A percentile compares a stretch with the other conserved stretches of the same genome.
phyloP scores from a whole-genome alignment of 2,888 invertebrate genomes.

The Apotomis turbidana region DNA sequence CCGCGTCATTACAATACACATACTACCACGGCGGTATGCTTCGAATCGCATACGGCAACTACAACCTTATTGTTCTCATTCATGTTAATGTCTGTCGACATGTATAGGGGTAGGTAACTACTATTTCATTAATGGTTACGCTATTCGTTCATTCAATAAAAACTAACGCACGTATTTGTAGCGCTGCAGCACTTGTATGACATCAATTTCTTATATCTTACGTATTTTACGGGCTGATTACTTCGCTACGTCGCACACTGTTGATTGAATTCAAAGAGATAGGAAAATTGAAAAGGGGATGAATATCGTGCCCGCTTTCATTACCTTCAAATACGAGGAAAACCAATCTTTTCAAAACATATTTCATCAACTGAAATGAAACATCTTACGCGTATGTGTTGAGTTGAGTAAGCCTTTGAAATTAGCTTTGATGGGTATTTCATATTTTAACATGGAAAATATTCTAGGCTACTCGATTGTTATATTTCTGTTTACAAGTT shows the following conservation, averaged over 20 bases:
- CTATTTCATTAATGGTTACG: constrained; percentile 12
- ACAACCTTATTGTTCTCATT: constrained; percentile 18
- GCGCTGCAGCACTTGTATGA: background rate
- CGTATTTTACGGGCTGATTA: constrained; percentile 9
- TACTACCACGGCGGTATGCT: background rate
- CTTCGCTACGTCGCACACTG: constrained; percentile 7
- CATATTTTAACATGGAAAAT: too few species aligned
- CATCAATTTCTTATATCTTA: constrained; percentile 2
- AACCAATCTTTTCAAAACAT: background rate
- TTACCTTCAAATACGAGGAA: constrained; percentile 7
- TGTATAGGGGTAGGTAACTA: background rate
- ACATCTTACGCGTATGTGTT: background rate
- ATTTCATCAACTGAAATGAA: background rate
- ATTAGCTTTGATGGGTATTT: background rate
- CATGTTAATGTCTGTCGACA: constrained; percentile 5
- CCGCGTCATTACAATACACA: constrained; percentile 20
- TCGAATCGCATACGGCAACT: background rate
- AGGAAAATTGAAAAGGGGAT: constrained; percentile 22
- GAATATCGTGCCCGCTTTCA: constrained; percentile 5
- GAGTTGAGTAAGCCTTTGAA: background rate
- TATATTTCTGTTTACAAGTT: background rate
- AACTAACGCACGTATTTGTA: constrained; percentile 1
- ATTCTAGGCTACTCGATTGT: background rate
- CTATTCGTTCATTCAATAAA: constrained; percentile 3
- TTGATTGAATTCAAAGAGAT: constrained; percentile 24